phyloP scores from a whole-genome alignment of 2,888 invertebrate species.

The Smittia aterrima region DNA sequence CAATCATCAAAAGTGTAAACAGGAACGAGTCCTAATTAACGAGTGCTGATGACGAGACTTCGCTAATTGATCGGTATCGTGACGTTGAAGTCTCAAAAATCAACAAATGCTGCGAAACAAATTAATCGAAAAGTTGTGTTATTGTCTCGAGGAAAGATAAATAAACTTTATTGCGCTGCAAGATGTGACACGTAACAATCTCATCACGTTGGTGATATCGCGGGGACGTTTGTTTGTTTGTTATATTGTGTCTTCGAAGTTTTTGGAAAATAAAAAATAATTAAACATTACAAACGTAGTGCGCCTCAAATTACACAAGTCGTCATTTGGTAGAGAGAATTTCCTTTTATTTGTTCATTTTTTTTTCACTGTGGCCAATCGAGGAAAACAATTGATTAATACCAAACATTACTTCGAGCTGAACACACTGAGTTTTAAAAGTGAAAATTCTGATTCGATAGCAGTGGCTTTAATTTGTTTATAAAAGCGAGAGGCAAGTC shows the following conservation, averaged over 20 bases:
- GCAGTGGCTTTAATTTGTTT: not conserved
- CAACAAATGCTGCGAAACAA: not conserved
- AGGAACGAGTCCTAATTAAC: not conserved
- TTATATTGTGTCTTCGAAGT: no score
- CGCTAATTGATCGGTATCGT: not conserved
- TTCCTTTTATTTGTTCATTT: not conserved
- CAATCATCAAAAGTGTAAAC: not conserved
- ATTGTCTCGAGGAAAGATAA: not conserved
- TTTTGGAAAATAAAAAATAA: no score
- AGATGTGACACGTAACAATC: no score
- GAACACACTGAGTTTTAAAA: not conserved
- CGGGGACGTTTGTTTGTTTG: no score
- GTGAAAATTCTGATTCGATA: not conserved
- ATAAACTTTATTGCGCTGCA: not conserved
- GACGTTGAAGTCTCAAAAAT: not conserved
- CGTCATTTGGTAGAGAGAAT: not conserved
- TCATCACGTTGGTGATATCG: no score
- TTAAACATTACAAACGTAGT: no score
- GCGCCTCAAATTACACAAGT: no score
- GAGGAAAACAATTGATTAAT: not conserved
- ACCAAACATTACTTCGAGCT: not conserved
- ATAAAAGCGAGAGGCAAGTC: not conserved
- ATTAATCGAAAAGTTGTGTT: slow-evolving; percentile 11
- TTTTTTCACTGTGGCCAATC: not conserved
- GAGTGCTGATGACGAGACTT: not conserved